phyloP scores from a whole-genome alignment of 2,797 vertebrate species.

The Karalla daura region DNA sequence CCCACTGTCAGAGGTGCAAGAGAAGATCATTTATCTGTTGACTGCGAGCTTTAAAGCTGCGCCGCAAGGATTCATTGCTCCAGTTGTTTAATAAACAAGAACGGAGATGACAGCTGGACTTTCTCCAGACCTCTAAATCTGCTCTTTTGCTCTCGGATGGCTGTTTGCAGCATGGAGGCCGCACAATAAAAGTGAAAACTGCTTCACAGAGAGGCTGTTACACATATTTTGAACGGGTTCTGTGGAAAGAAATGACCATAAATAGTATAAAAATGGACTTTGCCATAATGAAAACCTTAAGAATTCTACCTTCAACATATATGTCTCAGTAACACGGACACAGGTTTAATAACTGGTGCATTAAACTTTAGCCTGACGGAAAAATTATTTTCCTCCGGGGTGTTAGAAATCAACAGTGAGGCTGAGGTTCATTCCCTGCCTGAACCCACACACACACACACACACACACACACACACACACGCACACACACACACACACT shows the following conservation, averaged over 20 bases:
- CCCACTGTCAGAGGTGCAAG: neutral
- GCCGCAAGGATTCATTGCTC: neutral
- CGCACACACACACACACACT: neutral
- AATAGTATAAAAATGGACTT: neutral
- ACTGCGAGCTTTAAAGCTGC: neutral
- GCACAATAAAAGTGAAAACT: neutral
- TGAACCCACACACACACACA: neutral
- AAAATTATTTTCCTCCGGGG: neutral
- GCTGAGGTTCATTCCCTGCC: slow-evolving; percentile 1
- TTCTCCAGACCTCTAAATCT: neutral
- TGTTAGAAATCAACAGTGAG: neutral
- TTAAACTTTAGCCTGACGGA: neutral
- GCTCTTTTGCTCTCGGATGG: neutral
- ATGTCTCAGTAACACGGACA: neutral
- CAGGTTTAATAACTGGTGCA: neutral
- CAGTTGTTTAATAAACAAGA: slow-evolving; percentile 4
- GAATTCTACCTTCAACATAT: neutral
- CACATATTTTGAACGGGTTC: neutral
- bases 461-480: neutral
- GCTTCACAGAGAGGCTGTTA: neutral
- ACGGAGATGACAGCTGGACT: neutral
- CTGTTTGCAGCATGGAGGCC: neutral
- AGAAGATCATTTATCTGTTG: neutral
- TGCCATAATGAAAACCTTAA: neutral
- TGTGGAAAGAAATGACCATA: neutral